phyloP scores from a whole-genome alignment of 2,797 vertebrate species.

The Oreochromis mossambicus region DNA sequence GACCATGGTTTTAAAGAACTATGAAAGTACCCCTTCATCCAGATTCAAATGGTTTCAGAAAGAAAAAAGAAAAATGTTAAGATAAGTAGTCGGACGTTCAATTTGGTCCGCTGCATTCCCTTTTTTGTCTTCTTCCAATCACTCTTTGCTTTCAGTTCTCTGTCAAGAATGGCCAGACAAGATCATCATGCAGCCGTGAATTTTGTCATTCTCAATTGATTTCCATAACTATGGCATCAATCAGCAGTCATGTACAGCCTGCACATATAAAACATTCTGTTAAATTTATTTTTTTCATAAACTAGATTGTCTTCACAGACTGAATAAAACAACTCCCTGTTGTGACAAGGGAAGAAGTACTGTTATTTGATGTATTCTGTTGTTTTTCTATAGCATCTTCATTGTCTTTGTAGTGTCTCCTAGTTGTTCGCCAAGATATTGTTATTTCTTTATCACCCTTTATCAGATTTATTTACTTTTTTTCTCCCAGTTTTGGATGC shows the following conservation, averaged over 20 bases:
- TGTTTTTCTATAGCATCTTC: not conserved
- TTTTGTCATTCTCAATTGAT: conserved; percentile 4
- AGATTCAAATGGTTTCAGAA: conserved; percentile 1
- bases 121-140: conserved; percentile 27
- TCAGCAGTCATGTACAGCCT: not conserved
- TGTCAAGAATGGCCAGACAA: not conserved
- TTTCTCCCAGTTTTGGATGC: not conserved
- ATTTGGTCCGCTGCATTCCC: not conserved
- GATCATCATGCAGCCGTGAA: not conserved
- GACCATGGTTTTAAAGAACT: conserved; percentile 31
- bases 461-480: not conserved
- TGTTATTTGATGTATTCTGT: not conserved
- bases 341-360: not conserved
- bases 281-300: not conserved
- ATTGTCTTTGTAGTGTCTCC: not conserved
- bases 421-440: not conserved
- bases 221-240: not conserved
- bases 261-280: not conserved
- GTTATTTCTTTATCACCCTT: not conserved
- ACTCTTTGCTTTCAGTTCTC: not conserved
- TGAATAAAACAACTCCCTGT: not conserved
- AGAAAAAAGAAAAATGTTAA: conserved; percentile 16
- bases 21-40: not conserved
- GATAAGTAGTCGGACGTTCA: not conserved
- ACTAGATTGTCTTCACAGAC: not conserved